phyloP scores from a whole-genome alignment of 2,888 invertebrate genomes.

The Teinopalpus imperialis region DNA sequence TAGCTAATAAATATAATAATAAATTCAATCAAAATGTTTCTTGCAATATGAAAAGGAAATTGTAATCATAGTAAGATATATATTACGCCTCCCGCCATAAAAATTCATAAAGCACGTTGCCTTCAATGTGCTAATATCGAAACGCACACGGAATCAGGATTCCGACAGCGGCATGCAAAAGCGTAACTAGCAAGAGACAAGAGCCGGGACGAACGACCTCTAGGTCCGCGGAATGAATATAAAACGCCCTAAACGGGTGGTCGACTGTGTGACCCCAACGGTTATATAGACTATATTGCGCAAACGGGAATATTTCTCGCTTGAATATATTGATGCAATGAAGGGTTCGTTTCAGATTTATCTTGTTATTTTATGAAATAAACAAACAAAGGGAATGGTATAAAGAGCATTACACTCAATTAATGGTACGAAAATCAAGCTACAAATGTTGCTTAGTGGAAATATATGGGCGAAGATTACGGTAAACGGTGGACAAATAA shows the following conservation, averaged over 20 bases:
- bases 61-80: slow-evolving; percentile 1
- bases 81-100: slow-evolving; percentile 22
- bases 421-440: no score
- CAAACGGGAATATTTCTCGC: no score
- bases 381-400: no score
- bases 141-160: slow-evolving; percentile 63
- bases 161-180: slow-evolving; percentile 57
- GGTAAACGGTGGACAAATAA: no score
- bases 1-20: neutral
- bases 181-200: slow-evolving; percentile 61
- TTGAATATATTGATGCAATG: no score
- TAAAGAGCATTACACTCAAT: no score
- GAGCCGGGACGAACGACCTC: slow-evolving; percentile 81
- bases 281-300: slow-evolving; percentile 6
- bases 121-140: slow-evolving; percentile 68
- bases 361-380: no score
- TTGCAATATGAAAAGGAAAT: neutral
- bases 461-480: no score
- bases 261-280: slow-evolving; percentile 40
- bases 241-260: slow-evolving; percentile 46
- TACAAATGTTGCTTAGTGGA: no score
- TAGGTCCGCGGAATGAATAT: slow-evolving; percentile 66
- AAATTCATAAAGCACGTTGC: slow-evolving; percentile 42
- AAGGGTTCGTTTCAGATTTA: no score
- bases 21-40: no score